A percentile compares a stretch with the other conserved stretches of the same genome.
Conservation (phyloP, 1,140 invertebrate species). For the Saccostrea echinata region DNA sequence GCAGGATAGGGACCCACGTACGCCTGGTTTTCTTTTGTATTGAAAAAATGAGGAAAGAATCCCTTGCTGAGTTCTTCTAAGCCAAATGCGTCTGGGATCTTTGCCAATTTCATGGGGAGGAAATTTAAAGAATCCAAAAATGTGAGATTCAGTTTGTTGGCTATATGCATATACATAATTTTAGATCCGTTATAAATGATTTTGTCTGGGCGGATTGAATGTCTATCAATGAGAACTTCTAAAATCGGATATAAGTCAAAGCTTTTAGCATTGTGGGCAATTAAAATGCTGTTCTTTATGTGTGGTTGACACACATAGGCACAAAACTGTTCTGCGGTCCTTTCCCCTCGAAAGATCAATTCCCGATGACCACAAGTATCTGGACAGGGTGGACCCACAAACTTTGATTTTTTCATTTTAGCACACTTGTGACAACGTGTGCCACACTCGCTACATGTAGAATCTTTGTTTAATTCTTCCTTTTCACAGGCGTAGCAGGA, state of each 20-base stretch:
- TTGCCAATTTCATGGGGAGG: conserved; percentile 55
- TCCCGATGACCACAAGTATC: conserved; percentile 37
- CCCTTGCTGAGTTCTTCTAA: conserved; percentile 58
- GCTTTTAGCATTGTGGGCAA: conserved; percentile 54
- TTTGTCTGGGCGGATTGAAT: conserved; percentile 47
- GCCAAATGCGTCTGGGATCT: conserved; percentile 54
- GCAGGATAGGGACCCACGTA: conserved; percentile 58
- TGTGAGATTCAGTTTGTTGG: conserved; percentile 46
- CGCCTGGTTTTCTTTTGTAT: conserved; percentile 49
- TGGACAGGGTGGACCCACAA: conserved; percentile 46
- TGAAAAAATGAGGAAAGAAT: conserved; percentile 60
- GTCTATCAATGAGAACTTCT: conserved; percentile 44
- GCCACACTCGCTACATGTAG: conserved; percentile 48
- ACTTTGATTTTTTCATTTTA: conserved; percentile 33
- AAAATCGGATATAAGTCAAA: conserved; percentile 55
- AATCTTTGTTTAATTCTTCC: conserved; percentile 40
- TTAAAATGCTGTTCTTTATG: conserved; percentile 43
- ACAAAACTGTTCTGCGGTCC: conserved; percentile 44
- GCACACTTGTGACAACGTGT: conserved; percentile 48
- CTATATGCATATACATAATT: conserved; percentile 56
- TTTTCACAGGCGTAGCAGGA: conserved; percentile 49
- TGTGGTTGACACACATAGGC: conserved; percentile 38
- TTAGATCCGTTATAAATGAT: conserved; percentile 54
- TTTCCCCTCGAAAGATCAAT: conserved; percentile 17
- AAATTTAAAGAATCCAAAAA: conserved; percentile 61